Evolutionary conservation across 2,113 vertebrate genomes (phyloP).

Genomic region (Pollachius pollachius): DNA sequence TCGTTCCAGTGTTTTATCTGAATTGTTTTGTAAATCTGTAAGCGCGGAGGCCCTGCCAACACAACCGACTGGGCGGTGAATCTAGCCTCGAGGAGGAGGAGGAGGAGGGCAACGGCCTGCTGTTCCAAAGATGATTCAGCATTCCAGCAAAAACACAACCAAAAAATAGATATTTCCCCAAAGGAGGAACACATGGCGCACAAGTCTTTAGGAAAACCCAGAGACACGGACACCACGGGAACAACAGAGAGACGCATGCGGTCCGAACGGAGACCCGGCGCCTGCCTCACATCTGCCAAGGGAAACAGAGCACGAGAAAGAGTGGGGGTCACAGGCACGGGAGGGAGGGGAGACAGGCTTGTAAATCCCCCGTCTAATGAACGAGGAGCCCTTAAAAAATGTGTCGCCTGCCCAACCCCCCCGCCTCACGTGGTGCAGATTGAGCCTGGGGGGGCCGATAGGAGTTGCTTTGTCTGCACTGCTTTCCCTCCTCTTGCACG

Average conservation of each 20-base stretch:
- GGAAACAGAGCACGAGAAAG: constrained; percentile 59
- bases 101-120: no score
- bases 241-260: no score
- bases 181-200: constrained; percentile 67
- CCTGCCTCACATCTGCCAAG: constrained; percentile 75
- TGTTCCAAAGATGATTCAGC: no score
- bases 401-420: constrained; percentile 68
- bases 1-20: no score
- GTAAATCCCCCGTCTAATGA: constrained; percentile 74
- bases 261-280: constrained; percentile 40
- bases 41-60: no score
- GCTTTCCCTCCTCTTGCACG: constrained; percentile 3
- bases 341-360: constrained; percentile 33
- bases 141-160: no score
- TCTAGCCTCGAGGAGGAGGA: no score
- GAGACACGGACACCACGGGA: no score
- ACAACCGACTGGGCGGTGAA: no score
- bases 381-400: constrained; percentile 64
- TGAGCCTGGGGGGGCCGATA: constrained; percentile 44
- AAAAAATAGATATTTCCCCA: constrained; percentile 23
- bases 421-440: constrained; percentile 58
- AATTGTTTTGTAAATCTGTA: no score
- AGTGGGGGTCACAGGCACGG: constrained; percentile 22
- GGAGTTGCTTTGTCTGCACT: constrained; percentile 32
- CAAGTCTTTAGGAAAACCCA: constrained; percentile 2